Conservation (phyloP, 2,113 vertebrate species). For the Ammodramus savannarum region DNA sequence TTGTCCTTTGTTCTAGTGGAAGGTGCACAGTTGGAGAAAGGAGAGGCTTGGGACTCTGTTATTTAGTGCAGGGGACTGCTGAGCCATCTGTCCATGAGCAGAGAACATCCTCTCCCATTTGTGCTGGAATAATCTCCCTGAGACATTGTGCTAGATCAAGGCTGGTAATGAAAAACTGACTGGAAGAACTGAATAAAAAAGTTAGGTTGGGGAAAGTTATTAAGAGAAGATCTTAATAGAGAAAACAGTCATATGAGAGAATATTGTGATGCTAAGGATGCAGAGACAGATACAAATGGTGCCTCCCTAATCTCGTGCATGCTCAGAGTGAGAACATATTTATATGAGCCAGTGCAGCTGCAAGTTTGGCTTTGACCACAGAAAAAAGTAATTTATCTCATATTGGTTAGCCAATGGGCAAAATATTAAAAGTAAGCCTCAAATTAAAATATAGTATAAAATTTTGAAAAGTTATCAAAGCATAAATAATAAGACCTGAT, state of each 20-base stretch:
- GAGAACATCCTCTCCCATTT: constrained; percentile 31
- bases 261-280: background rate
- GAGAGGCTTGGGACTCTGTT: constrained; percentile 42
- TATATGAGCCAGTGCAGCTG: background rate
- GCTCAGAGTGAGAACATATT: background rate
- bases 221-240: background rate
- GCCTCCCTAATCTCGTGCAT: background rate
- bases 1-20: background rate
- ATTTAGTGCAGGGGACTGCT: constrained; percentile 47
- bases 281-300: background rate
- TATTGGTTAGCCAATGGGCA: background rate
- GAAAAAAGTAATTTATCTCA: background rate
- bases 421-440: background rate
- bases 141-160: background rate
- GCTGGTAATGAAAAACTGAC: background rate
- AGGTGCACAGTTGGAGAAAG: constrained; percentile 27
- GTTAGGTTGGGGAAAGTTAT: background rate
- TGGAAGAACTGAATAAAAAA: background rate
- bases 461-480: background rate
- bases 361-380: background rate
- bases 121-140: constrained; percentile 5
- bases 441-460: background rate
- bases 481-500: background rate
- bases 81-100: constrained; percentile 50
- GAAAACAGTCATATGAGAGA: background rate